phyloP scores from a whole-genome alignment of 2,888 invertebrate species.

The Perizoma affinitatum region DNA sequence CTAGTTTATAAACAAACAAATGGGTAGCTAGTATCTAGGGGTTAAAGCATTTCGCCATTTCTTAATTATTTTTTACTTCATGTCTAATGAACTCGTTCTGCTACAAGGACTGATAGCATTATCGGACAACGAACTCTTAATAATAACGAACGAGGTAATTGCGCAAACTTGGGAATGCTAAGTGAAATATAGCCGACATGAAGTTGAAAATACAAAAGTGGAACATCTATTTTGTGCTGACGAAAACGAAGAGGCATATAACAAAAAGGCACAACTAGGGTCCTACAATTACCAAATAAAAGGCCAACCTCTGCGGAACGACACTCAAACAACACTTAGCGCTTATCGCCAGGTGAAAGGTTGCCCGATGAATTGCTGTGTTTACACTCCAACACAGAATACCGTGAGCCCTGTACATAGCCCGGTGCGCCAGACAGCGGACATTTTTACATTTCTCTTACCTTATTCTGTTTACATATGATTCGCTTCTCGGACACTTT shows the following conservation, averaged over 20 bases:
- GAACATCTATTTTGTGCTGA: slow-evolving; percentile 6
- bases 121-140: slow-evolving; percentile 71
- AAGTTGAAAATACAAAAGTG: slow-evolving; percentile 9
- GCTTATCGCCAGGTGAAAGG: slow-evolving; percentile 75
- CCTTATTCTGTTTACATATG: slow-evolving; percentile 46
- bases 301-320: slow-evolving; percentile 46
- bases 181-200: slow-evolving; percentile 17
- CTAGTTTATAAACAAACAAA: not conserved
- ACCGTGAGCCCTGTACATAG: slow-evolving; percentile 13
- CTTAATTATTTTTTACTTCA: slow-evolving; percentile 65
- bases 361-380: slow-evolving; percentile 66
- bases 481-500: slow-evolving; percentile 38
- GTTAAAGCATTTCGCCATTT: slow-evolving; percentile 45
- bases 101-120: slow-evolving; percentile 72
- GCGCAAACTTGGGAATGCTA: slow-evolving; percentile 47
- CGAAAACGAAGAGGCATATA: not conserved
- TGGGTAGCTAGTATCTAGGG: too few relatives aligned
- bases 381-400: slow-evolving; percentile 56
- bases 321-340: slow-evolving; percentile 63
- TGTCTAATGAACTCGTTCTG: slow-evolving; percentile 50
- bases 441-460: slow-evolving; percentile 43
- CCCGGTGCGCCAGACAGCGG: slow-evolving; percentile 44
- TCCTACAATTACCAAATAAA: slow-evolving; percentile 44
- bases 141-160: slow-evolving; percentile 41
- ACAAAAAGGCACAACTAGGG: slow-evolving; percentile 3